A percentile compares a stretch with the other conserved stretches of the same genome.
Evolutionary conservation across 2,797 vertebrate genomes (phyloP).

Genomic region (Bryconaethiops microstoma): DNA sequence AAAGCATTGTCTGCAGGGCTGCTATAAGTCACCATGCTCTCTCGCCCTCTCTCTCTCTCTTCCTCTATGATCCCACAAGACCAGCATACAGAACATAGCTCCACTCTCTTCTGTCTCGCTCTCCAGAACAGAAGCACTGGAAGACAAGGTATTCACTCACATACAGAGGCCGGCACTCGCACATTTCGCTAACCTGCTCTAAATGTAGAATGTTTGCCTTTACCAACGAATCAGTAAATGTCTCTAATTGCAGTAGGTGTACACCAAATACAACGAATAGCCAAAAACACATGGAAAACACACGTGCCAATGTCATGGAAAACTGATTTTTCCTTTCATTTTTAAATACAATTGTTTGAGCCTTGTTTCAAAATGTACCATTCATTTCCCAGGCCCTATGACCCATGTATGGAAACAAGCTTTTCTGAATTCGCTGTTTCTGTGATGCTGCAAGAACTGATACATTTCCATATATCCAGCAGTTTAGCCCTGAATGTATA

Average conservation of each 20-base stretch:
- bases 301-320: no score
- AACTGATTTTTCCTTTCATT: no score
- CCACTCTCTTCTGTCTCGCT: conserved; percentile 21
- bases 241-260: neutral
- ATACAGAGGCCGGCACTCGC: neutral
- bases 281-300: no score
- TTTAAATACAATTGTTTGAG: no score
- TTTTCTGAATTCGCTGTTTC: no score
- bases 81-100: conserved; percentile 10
- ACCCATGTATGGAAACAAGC: no score
- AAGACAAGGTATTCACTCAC: conserved; percentile 17
- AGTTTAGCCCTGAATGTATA: no score
- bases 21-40: conserved; percentile 51
- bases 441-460: no score
- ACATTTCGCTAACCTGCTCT: neutral
- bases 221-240: neutral
- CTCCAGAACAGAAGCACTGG: conserved; percentile 6
- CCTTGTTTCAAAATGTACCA: no score
- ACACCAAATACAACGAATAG: neutral
- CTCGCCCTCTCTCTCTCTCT: conserved; percentile 22
- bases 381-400: no score
- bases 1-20: conserved; percentile 42
- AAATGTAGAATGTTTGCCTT: neutral
- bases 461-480: no score
- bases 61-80: conserved; percentile 23